Evolutionary conservation across 2,113 vertebrate species (phyloP), one percentile per base, ranked within the genome.

Genomic region (Verasper variegatus): DNA sequence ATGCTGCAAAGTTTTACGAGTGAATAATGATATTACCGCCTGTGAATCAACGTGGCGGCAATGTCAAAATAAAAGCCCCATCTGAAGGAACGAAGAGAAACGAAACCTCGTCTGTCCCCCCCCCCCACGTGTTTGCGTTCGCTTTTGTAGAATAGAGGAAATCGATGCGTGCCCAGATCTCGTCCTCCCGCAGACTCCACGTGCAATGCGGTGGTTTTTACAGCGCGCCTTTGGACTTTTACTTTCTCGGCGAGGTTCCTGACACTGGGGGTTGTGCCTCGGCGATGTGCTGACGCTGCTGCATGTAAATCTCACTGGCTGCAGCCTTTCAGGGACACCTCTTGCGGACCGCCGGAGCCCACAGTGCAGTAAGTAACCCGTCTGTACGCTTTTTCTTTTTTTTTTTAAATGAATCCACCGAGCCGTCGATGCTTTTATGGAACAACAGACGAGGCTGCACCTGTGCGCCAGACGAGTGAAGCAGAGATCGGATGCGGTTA

Each of bases 351-450:
- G 75, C 90, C 69, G 89, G 87, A 89, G 92, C 89, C 76, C 81
- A 83, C 84, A 80, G 89, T 86, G 90, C 89, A 87, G 94, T 94
- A 86, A 94, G 93, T 94, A 84, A 72, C 52, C 54, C 7, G 9
- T 42, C 12, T 13, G 5, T 31, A 11, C 11, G 40, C 40, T 40
- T 37, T 37, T 18, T 5, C n/a, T n/a, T n/a, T n/a, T n/a, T n/a
- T n/a, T n/a, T n/a, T n/a, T n/a, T n/a, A 35, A 7, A 59, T 10
- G 17, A 12, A 24, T 51, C 18, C 5, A 37, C 12, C 2, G 4
- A 17, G 45, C 15, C 5, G 23, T 40, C 35, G 11, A 49, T n/a
- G 3, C 47, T 20, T 69, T 0, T 1, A 12, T 13, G 10, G 45
- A 21, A 20, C 1, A 21, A 5, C 26, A 3, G 51, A 15, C 11